These are phyloP conservation scores for Stichodactyla mertensii DNA, from an alignment of 64 coral and sea anemone genomes.

Conservation along the genomic window DNA sequence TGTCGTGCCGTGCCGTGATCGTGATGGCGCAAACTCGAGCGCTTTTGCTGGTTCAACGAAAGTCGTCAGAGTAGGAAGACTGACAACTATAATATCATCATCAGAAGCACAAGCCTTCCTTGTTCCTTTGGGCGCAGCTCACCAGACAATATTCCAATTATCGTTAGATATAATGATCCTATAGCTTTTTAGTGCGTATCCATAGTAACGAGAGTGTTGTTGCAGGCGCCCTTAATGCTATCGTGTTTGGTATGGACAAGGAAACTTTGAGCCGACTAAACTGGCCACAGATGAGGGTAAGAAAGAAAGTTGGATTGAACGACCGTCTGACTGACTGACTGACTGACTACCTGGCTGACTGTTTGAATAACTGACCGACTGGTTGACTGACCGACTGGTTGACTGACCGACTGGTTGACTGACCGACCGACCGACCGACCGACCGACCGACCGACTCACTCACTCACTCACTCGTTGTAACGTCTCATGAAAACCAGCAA, in stretches of 20 bases:
- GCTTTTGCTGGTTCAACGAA: too few species aligned
- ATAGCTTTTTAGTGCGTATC: background rate
- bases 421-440: background rate
- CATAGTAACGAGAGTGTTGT: background rate
- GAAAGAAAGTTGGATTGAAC: background rate
- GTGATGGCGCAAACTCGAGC: too few species aligned
- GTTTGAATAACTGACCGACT: background rate
- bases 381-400: background rate
- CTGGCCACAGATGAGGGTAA: conserved; percentile 66
- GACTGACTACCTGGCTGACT: too few species aligned
- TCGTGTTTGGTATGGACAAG: conserved; percentile 79
- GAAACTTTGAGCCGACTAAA: conserved; percentile 83
- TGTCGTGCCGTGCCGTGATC: too few species aligned
- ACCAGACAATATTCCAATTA: too few species aligned
- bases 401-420: background rate
- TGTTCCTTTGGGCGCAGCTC: too few species aligned
- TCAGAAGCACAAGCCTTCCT: too few species aligned
- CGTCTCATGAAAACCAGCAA: background rate
- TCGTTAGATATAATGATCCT: too few species aligned
- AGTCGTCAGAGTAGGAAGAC: too few species aligned
- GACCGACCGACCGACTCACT: background rate
- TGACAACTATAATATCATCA: too few species aligned
- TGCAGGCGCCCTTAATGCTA: conserved; percentile 64
- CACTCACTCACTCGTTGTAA: too few species aligned
- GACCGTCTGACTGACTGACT: background rate